Evolutionary conservation across 37 sponge, comb jelly and placozoan species (phyloP).

Genomic region (Chondrilla cf. caribensis): DNA sequence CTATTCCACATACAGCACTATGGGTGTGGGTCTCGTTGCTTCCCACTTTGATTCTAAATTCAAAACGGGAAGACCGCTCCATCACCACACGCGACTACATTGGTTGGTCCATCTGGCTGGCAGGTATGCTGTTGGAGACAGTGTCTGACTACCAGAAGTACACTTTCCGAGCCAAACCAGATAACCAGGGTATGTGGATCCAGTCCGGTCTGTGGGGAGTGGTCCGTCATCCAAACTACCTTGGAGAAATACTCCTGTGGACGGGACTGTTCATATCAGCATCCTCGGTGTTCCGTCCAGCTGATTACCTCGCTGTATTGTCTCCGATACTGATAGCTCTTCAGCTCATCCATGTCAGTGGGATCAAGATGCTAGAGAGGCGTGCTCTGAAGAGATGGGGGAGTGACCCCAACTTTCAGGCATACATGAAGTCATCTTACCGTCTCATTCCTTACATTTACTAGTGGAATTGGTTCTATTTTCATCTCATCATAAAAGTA

Average conservation of each 20-base stretch:
- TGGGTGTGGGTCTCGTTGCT: slow-evolving; percentile 82
- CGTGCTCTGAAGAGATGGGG: slow-evolving; percentile 72
- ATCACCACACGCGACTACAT: slow-evolving; percentile 54
- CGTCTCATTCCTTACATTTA: slow-evolving; percentile 81
- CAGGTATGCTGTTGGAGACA: slow-evolving; percentile 76
- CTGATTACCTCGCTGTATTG: slow-evolving; percentile 52
- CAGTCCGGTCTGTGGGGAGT: slow-evolving; percentile 80
- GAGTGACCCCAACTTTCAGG: slow-evolving; percentile 57
- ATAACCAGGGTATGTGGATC: slow-evolving; percentile 78
- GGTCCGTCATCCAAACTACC: slow-evolving; percentile 93
- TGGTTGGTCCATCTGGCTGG: slow-evolving; percentile 85
- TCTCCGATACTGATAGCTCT: slow-evolving; percentile 75
- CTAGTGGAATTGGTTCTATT: slow-evolving; percentile 10
- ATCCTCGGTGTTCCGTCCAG: slow-evolving; percentile 68
- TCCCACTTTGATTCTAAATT: slow-evolving; percentile 81
- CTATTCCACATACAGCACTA: slow-evolving; percentile 35
- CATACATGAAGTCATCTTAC: slow-evolving; percentile 57
- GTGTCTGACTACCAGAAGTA: slow-evolving; percentile 92
- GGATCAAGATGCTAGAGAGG: slow-evolving; percentile 83
- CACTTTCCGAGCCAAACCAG: slow-evolving; percentile 68
- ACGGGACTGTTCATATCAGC: slow-evolving; percentile 87
- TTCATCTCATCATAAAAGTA: too few species aligned
- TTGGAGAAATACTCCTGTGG: slow-evolving; percentile 96
- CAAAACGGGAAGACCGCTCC: slow-evolving; percentile 50
- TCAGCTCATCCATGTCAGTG: slow-evolving; percentile 69